Conservation (phyloP, 1,140 invertebrate species). For the Drosophila eugracilis region DNA sequence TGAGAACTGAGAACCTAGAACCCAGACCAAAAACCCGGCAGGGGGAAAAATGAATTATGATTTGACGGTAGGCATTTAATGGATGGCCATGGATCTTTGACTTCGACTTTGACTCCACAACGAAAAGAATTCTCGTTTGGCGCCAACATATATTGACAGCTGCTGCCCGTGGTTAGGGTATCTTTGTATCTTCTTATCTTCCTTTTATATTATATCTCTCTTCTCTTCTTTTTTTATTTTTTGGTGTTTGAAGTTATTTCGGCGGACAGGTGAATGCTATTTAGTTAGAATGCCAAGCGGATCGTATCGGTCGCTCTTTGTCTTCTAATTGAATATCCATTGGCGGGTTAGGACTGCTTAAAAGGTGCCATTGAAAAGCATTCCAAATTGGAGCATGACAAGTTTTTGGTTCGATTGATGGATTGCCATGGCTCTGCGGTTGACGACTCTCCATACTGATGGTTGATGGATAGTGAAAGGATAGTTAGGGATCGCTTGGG, state of each 20-base stretch:
- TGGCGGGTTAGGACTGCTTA: constrained; percentile 1
- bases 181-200: constrained; percentile 40
- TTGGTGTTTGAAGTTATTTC: constrained; percentile 57
- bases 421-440: constrained; percentile 64
- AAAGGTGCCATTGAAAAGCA: constrained; percentile 77
- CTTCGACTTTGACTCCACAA: constrained; percentile 36
- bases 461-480: constrained; percentile 47
- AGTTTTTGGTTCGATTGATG: constrained; percentile 63
- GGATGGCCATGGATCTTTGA: constrained; percentile 80
- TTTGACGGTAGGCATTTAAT: constrained; percentile 83
- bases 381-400: constrained; percentile 76
- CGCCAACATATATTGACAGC: constrained; percentile 81
- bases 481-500: constrained; percentile 42
- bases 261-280: constrained; percentile 77
- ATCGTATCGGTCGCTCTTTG: constrained; percentile 38
- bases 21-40: constrained; percentile 31
- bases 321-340: constrained; percentile 77
- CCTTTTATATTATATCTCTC: no score
- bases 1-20: no score
- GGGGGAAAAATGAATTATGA: constrained; percentile 80
- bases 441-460: constrained; percentile 48
- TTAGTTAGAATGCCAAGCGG: constrained; percentile 72
- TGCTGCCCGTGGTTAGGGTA: constrained; percentile 49
- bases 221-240: neutral
- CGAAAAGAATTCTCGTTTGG: constrained; percentile 68